These are phyloP conservation scores for Zaprionus lachaisei DNA, from an alignment of 1,140 invertebrate genomes.

Conservation along the genomic window DNA sequence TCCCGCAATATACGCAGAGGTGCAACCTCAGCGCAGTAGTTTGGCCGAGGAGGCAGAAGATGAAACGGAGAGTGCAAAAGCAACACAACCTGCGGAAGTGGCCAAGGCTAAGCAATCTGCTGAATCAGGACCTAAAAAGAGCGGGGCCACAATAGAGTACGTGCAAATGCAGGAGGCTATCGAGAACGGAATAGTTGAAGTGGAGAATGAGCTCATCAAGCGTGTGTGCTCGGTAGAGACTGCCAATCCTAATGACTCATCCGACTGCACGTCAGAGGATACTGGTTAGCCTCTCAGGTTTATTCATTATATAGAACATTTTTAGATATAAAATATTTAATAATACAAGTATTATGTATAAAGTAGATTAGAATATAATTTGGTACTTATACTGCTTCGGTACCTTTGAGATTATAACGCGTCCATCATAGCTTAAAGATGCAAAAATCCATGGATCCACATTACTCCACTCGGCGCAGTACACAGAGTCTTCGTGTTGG, in stretches of 20 bases:
- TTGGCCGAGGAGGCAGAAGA: constrained; percentile 87
- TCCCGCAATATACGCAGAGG: constrained; percentile 92
- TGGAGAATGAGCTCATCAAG: constrained; percentile 82
- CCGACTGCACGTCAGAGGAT: constrained; percentile 82
- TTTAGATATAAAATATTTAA: constrained; percentile 15
- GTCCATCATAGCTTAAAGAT: constrained; percentile 97
- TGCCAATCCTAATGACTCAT: constrained; percentile 82
- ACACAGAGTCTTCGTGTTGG: constrained; percentile 99
- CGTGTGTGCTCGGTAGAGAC: constrained; percentile 80
- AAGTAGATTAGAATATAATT: constrained; percentile 88
- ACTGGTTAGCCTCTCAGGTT: constrained; percentile 58
- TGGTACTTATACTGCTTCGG: constrained; percentile 96
- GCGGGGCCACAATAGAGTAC: constrained; percentile 76
- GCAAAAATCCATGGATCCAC: constrained; percentile 99
- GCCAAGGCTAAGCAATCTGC: constrained; percentile 50
- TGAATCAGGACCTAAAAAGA: constrained; percentile 39
- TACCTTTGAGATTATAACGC: constrained; percentile 96
- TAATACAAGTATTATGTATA: constrained; percentile 37
- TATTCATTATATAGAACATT: constrained; percentile 6
- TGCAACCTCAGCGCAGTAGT: constrained; percentile 85
- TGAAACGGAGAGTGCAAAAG: constrained; percentile 84
- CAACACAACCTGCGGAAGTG: constrained; percentile 16
- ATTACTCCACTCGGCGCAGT: constrained; percentile 98
- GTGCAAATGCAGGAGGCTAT: constrained; percentile 83
- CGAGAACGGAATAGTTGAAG: constrained; percentile 75